These are phyloP conservation scores for Lochmaea capreae DNA, from an alignment of 2,888 invertebrate genomes.

Conservation along the genomic window DNA sequence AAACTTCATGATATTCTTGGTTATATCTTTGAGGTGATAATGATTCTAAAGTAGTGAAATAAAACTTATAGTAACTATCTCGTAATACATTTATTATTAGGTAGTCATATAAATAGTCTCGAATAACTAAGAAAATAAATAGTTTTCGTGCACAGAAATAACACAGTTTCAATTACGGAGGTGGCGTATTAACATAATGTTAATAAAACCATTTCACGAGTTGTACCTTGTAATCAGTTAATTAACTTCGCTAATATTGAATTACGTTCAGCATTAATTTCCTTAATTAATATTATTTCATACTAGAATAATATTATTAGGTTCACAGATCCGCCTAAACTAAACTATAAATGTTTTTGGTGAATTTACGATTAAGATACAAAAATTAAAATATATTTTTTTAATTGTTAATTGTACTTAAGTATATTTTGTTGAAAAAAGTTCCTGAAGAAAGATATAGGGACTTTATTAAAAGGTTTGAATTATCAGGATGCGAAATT, in stretches of 20 bases:
- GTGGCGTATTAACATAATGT: conserved; percentile 1
- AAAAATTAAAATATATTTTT: no score
- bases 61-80: neutral
- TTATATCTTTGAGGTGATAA: no score
- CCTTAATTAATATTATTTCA: neutral
- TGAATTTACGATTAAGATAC: no score
- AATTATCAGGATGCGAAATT: no score
- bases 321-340: neutral
- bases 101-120: no score
- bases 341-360: no score
- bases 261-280: conserved; percentile 1
- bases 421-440: no score
- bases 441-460: no score
- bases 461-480: no score
- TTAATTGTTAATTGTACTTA: no score
- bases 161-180: neutral
- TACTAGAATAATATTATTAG: neutral
- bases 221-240: neutral
- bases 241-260: conserved; percentile 1
- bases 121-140: neutral
- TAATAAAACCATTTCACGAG: neutral
- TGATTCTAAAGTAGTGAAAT: no score
- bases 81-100: neutral
- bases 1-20: no score
- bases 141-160: neutral